These are phyloP conservation scores for Popillia japonica DNA, from an alignment of 1,140 invertebrate species.

Conservation along the genomic window DNA sequence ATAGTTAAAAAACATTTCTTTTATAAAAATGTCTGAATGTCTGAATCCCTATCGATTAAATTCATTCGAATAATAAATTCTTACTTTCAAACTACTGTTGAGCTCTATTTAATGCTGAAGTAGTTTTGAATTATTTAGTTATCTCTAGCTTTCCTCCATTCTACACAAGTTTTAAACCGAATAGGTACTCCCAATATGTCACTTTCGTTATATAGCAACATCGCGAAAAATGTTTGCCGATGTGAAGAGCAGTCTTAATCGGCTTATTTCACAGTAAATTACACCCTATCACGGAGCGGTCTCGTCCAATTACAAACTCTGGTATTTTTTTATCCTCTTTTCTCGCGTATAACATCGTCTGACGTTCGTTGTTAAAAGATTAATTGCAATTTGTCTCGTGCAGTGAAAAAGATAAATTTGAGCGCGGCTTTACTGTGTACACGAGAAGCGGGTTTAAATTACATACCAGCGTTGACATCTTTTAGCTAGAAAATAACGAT, in stretches of 20 bases:
- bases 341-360: background rate
- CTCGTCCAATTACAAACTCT: conserved; percentile 8
- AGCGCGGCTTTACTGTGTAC: background rate
- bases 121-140: too few relatives aligned
- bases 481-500: background rate
- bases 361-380: conserved; percentile 16
- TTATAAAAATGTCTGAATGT: too few relatives aligned
- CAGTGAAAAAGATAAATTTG: background rate
- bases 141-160: too few relatives aligned
- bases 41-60: too few relatives aligned
- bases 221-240: background rate
- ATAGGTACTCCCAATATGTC: background rate
- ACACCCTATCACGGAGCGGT: conserved; percentile 9
- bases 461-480: conserved; percentile 31
- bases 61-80: too few relatives aligned
- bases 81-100: too few relatives aligned
- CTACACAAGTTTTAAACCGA: background rate
- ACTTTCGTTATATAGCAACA: background rate
- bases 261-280: conserved; percentile 2
- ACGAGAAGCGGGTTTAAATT: conserved; percentile 19
- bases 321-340: background rate
- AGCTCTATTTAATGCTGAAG: too few relatives aligned
- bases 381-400: conserved; percentile 32
- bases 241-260: background rate
- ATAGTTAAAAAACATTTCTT: too few relatives aligned